phyloP scores from a whole-genome alignment of 2,888 invertebrate species.

The Scelioninae gen. 2 region DNA sequence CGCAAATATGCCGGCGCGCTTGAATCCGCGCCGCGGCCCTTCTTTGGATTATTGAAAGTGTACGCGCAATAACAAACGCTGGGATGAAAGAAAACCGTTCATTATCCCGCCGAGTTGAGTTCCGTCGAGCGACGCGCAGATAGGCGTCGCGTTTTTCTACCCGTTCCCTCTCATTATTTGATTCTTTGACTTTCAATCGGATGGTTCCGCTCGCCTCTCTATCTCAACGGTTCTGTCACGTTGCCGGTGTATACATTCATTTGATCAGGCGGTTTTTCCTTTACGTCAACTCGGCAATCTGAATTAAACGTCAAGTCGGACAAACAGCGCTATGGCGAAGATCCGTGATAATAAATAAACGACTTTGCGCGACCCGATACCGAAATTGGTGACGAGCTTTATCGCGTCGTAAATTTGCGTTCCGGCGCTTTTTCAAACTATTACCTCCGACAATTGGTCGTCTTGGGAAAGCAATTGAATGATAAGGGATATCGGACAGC shows the following conservation, averaged over 20 bases:
- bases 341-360: constrained; percentile 65
- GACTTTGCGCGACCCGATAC: constrained; percentile 64
- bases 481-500: neutral
- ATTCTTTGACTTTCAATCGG: constrained; percentile 42
- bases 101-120: constrained; percentile 22
- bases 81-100: constrained; percentile 28
- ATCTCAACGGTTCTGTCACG: constrained; percentile 46
- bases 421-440: constrained; percentile 38
- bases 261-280: constrained; percentile 47
- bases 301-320: constrained; percentile 64
- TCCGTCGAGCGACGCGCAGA: constrained; percentile 12
- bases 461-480: neutral
- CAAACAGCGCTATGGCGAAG: constrained; percentile 61
- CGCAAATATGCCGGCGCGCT: too few species aligned
- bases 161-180: constrained; percentile 37
- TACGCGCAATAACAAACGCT: constrained; percentile 22
- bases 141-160: constrained; percentile 12
- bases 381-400: constrained; percentile 64
- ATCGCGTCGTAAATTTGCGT: constrained; percentile 64
- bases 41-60: constrained; percentile 29
- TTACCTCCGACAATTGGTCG: constrained; percentile 39
- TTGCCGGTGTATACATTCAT: constrained; percentile 39
- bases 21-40: too few species aligned
- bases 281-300: constrained; percentile 49
- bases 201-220: constrained; percentile 19